Evolutionary conservation across 2,888 invertebrate genomes (phyloP), one percentile per base, ranked within the genome.

Genomic region (Gisinianus flammeolus): DNA sequence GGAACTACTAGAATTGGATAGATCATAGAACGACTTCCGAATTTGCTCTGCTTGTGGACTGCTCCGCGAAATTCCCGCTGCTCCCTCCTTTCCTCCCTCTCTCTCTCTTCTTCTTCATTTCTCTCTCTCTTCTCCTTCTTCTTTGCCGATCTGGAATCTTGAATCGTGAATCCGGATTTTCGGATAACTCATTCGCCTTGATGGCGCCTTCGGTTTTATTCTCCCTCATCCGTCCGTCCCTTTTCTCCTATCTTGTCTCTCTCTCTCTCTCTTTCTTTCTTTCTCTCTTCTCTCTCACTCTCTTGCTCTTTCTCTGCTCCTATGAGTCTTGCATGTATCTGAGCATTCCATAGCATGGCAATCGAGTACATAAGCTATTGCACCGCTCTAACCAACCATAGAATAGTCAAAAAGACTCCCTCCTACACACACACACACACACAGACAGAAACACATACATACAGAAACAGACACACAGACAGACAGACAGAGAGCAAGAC

Each of bases 121-220:
- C n/a, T n/a, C n/a, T n/a, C n/a, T n/a, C n/a, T n/a, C n/a, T n/a
- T n/a, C n/a, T n/a, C n/a, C n/a, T 74, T 19, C 64, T 28, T 62
- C 44, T 54, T 75, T 76, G 70, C 69, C 69, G 68, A 54, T 77
- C 62, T 58, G n/a, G n/a, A n/a, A n/a, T n/a, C n/a, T n/a, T n/a
- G n/a, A n/a, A n/a, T n/a, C n/a, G n/a, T n/a, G 56, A 79, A 81
- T 79, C 82, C 82, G 82, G 84, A 83, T 83, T 82, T 82, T 82
- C 81, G 82, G 81, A 84, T 83, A 84, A 81, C 82, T 84, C 84
- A 83, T 84, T 83, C 84, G 83, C 82, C 84, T 82, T 82, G 79
- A 79, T 83, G 84, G 84, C 84, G 83, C 84, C 84, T 80, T 76
- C 79, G 77, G 82, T 83, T 84, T 84, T 83, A 83, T 83, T 79